phyloP scores from a whole-genome alignment of 2,797 vertebrate species.

The Pipistrellus pipistrellus region DNA sequence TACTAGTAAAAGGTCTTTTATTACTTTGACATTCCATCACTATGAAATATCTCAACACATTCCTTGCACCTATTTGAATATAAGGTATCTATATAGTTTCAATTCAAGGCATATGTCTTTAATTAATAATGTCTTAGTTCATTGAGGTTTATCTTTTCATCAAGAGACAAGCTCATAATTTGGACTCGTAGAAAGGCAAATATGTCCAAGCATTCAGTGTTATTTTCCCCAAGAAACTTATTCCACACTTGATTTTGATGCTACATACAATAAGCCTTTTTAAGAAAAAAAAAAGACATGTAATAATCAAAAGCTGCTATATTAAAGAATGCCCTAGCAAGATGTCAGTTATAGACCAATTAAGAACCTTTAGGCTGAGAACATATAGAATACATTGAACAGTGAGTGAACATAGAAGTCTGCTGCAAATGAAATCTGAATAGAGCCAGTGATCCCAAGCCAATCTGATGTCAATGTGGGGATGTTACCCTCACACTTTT shows the following conservation, averaged over 20 bases:
- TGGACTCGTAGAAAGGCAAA: not conserved
- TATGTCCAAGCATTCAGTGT: not conserved
- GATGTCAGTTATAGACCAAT: constrained; percentile 51
- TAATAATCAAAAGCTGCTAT: not conserved
- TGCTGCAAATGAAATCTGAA: constrained; percentile 11
- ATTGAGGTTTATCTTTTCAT: constrained; percentile 42
- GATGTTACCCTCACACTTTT: not conserved
- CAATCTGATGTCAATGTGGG: constrained; percentile 32
- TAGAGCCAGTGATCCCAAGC: not conserved
- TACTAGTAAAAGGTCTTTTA: not conserved
- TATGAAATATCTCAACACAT: not conserved
- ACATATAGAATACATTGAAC: not conserved
- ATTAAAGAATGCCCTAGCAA: constrained; percentile 17
- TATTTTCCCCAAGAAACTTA: not conserved
- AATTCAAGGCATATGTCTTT: constrained; percentile 43
- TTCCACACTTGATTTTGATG: not conserved
- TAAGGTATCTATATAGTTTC: constrained; percentile 12
- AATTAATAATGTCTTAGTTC: constrained; percentile 54
- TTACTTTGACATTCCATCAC: not conserved
- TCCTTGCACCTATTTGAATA: not conserved
- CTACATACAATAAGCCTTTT: not conserved
- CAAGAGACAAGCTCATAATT: not conserved
- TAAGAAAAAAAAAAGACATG: not conserved
- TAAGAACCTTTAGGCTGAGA: not conserved
- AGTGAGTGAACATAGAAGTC: not conserved